Conservation (phyloP, 2,113 vertebrate genomes). For the Eudyptes chrysolophus region DNA sequence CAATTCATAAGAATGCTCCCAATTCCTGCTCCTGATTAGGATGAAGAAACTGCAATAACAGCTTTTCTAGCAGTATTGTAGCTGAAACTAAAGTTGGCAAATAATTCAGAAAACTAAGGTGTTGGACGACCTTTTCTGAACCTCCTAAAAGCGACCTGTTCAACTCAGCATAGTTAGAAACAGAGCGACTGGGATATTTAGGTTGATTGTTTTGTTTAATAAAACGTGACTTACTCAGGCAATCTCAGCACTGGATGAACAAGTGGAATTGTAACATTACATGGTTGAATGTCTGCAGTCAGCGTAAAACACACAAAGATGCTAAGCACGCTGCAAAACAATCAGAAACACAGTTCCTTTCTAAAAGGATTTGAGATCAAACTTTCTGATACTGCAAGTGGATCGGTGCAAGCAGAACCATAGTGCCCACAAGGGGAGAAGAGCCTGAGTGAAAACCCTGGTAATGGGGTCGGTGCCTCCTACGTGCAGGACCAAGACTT, state of each 20-base stretch:
- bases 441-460: background rate
- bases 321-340: background rate
- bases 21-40: background rate
- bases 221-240: background rate
- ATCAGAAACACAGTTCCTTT: background rate
- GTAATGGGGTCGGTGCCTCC: accelerated
- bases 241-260: background rate
- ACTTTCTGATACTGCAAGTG: background rate
- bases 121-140: background rate
- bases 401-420: background rate
- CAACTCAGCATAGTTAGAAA: background rate
- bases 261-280: background rate
- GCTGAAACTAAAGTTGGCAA: background rate
- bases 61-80: background rate
- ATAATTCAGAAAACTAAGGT: background rate
- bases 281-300: background rate
- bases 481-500: background rate
- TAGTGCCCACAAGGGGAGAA: background rate
- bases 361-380: background rate
- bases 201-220: background rate
- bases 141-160: background rate
- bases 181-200: background rate
- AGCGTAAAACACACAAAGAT: background rate
- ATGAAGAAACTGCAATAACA: background rate
- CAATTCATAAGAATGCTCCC: background rate